Base-by-base conservation (phyloP, 2,888 invertebrate genomes). In the Blomia tropicalis region DNA sequence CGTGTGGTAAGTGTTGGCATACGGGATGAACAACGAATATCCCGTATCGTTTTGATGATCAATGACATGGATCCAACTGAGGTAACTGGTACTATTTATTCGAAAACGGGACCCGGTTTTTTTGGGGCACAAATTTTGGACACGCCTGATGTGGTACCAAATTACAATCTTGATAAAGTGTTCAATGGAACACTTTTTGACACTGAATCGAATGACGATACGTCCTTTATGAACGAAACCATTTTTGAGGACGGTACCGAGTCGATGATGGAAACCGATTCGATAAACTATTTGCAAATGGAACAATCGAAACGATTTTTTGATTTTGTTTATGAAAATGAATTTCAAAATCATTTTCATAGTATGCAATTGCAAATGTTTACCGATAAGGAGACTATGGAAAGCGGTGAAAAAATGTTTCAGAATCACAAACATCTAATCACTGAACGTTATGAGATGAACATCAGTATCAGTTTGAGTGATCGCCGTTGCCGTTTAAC, bases 251-350 rank as follows among this genome's bases (percentile, higher is more conserved):
- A 22, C 51, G 51, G 11, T 11, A 19, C 14, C 7, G 51, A 47
- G 23, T 7, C 7, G 7, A n/a, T 11, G 5, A n/a, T 47, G 7
- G 51, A 47, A n/a, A n/a, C n/a, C n/a, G n/a, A n/a, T n/a, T n/a
- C n/a, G n/a, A n/a, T n/a, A n/a, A n/a, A n/a, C n/a, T n/a, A n/a
- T n/a, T n/a, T n/a, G n/a, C n/a, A n/a, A n/a, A n/a, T 47, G 51
- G 51, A 47, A n/a, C 7, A 47, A n/a, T 7, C 51, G 51, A 47
- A 47, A 27, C 51, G 51, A 11, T 47, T 47, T 47, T n/a, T 47
- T n/a, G 51, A 47, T n/a, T 47, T 47, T 47, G 51, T 47, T 7
- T 47, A 47, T n/a, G 51, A 47, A 27, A 47, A 7, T 14, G 51
- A 47, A n/a, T 47, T 47, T 27, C 51, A 14, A 7, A 47, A 47